A percentile compares a stretch with the other conserved stretches of the same genome.
Evolutionary conservation across 2,888 invertebrate genomes (phyloP).

Genomic region (Pseudococcus jackbeardsleyi): DNA sequence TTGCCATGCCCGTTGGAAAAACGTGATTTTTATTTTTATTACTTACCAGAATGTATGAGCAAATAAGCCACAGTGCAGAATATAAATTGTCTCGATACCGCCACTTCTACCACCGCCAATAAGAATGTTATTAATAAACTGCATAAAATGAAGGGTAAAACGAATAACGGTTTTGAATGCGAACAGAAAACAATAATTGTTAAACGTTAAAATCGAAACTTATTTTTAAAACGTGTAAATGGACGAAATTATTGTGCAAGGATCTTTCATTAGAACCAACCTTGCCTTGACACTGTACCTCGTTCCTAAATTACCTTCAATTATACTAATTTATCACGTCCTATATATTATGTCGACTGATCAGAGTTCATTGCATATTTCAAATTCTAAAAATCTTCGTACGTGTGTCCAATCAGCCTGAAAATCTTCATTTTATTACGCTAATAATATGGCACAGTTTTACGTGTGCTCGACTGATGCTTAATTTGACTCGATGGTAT

Average conservation of each 20-base stretch:
- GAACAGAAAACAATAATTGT: not conserved
- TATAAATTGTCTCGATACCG: constrained; percentile 22
- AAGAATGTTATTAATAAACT: constrained; percentile 25
- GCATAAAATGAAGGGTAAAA: constrained; percentile 34
- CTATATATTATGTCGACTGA: no score
- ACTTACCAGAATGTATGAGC: constrained; percentile 18
- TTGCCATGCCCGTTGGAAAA: not conserved
- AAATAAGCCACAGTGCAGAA: constrained; percentile 36
- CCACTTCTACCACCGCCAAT: constrained; percentile 5
- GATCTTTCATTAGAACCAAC: not conserved
- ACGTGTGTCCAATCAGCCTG: no score
- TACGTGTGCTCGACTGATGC: no score
- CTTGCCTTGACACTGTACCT: constrained; percentile 14
- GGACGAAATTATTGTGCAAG: not conserved
- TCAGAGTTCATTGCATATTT: no score
- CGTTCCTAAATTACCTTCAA: not conserved
- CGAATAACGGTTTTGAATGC: not conserved
- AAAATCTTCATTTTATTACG: no score
- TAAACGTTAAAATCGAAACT: not conserved
- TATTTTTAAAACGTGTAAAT: not conserved
- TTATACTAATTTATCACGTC: no score
- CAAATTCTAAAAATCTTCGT: no score
- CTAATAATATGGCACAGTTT: no score
- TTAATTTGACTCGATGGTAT: no score
- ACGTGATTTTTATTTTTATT: not conserved